Evolutionary conservation across 2,888 invertebrate species (phyloP).

Genomic region (Isoperla grammatica): DNA sequence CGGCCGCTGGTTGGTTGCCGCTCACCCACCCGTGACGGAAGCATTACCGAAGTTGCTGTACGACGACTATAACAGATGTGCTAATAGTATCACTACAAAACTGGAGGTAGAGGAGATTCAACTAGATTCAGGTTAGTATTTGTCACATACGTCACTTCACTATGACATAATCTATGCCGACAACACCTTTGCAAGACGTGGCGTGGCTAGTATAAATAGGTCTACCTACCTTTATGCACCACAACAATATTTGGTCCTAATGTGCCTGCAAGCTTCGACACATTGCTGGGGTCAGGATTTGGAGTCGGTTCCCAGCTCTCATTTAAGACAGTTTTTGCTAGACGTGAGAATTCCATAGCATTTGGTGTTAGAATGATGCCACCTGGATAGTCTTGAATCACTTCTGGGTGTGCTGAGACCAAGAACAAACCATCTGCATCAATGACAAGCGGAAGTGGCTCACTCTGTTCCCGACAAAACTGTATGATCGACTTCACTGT

Average conservation of each 20-base stretch:
- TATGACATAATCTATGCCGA: no score
- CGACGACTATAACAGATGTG: no score
- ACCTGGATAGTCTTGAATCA: slow-evolving; percentile 64
- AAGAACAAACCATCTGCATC: slow-evolving; percentile 88
- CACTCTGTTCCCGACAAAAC: slow-evolving; percentile 47
- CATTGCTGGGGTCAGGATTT: slow-evolving; percentile 41
- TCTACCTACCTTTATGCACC: slow-evolving; percentile 73
- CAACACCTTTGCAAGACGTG: no score
- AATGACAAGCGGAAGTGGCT: slow-evolving; percentile 71
- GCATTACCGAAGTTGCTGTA: no score
- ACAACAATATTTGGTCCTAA: slow-evolving; percentile 55
- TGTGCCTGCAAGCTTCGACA: slow-evolving; percentile 28
- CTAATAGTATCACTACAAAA: no score
- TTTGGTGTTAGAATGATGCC: slow-evolving; percentile 83
- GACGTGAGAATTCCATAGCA: slow-evolving; percentile 76
- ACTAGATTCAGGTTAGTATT: no score
- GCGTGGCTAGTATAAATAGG: no score
- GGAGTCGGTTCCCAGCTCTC: slow-evolving; percentile 47
- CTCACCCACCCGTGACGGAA: no score
- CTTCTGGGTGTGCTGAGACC: slow-evolving; percentile 59
- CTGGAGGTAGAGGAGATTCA: no score
- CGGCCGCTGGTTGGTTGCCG: no score
- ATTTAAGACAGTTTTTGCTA: slow-evolving; percentile 53
- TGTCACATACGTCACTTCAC: no score
- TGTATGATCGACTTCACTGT: slow-evolving; percentile 60